Evolutionary conservation across 2,113 vertebrate species (phyloP), one percentile per base, ranked within the genome.

Genomic region (Chloropsis hardwickii): DNA sequence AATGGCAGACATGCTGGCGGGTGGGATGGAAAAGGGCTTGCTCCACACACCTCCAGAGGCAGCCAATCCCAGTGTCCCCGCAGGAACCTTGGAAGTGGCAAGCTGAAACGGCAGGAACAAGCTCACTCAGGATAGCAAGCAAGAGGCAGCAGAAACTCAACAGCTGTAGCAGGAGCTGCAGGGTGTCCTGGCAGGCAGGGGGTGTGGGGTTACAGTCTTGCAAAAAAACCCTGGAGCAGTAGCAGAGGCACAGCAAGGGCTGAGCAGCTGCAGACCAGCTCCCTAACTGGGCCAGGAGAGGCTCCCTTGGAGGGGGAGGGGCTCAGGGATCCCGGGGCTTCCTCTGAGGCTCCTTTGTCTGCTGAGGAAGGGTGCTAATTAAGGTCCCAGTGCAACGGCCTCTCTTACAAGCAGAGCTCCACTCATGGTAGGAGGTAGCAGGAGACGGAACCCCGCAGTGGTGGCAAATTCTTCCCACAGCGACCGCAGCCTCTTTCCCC

Each of bases 1-100:
- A 28, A 22, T 31, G 67, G 40, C 9, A 3, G 33, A 17, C 33
- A 6, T 12, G 14, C 11, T 1, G 6, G 33, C 2, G 6, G 54
- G 24, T 18, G 20, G 54, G 42, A 19, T 60, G n/a, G 33, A 28
- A 37, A 22, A 21, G 5, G 11, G 14, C 14, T 17, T 29, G 33
- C 25, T 45, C 25, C 33, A 45, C n/a, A 58, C 13, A 58, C 42
- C n/a, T 29, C 21, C 20, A 47, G 42, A 14, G 20, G 21, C 44
- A 48, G 11, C 12, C 1, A 5, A 39, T 47, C 9, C n/a, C 9
- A 2, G 21, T 60, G n/a, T 23, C 44, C 28, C 44, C 60, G 44
- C 44, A 48, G n/a, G n/a, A 60, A 19, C 44, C 27, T 37, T 4
- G 6, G 72, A 37, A 60, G 27, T 7, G 6, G 33, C 20, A 74